Base-by-base conservation (phyloP, 2,113 vertebrate species). In the Lophotis ruficrista region DNA sequence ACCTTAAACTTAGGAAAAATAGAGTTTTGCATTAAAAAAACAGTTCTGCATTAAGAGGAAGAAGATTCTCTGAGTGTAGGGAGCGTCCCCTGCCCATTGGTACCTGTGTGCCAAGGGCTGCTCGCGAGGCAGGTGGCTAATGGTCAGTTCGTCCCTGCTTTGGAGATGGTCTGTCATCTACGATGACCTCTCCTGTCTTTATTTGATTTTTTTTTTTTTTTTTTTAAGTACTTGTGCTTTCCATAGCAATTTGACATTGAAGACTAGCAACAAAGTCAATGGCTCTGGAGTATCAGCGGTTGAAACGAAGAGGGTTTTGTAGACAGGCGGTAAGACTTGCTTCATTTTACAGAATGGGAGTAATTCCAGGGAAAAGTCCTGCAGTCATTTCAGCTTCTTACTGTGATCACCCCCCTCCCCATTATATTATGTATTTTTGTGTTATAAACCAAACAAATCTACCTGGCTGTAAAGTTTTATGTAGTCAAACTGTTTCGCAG, bases 21-120 rank as follows among this genome's bases (percentile, higher is more conserved):
- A 47, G 23, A 23, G 30, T 43, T 43, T 43, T 43, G 41, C 41
- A 43, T 43, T 43, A 43, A 43, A 43, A 43, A 41, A 72, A 12
- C 1, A 3, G 7, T 11, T 78, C 37, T 69, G 48, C 15, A 4
- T 5, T 10, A 19, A n/a, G 23, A 24, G 28, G 23, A 16, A 37
- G 10, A 53, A 38, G 33, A 2, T 16, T n/a, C 33, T 33, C 2
- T 6, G 0, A 0, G 0, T 10, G 35, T 4, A 6, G 2, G 19
- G 48, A 17, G 9, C 4, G 23, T 21, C 38, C 10, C 4, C 48
- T 37, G 24, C 35, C n/a, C 1, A 0, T n/a, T 7, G n/a, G 41
- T 15, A 10, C 53, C 60, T 1, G 0, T 7, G 35, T 51, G 72
- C 83, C 54, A 5, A 9, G 51, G 60, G 38, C 24, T 3, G 6